A percentile compares a stretch with the other conserved stretches of the same genome.
These are phyloP conservation scores for Acanthococcus lagerstroemiae DNA, from an alignment of 2,888 invertebrate species.

Conservation along the genomic window DNA sequence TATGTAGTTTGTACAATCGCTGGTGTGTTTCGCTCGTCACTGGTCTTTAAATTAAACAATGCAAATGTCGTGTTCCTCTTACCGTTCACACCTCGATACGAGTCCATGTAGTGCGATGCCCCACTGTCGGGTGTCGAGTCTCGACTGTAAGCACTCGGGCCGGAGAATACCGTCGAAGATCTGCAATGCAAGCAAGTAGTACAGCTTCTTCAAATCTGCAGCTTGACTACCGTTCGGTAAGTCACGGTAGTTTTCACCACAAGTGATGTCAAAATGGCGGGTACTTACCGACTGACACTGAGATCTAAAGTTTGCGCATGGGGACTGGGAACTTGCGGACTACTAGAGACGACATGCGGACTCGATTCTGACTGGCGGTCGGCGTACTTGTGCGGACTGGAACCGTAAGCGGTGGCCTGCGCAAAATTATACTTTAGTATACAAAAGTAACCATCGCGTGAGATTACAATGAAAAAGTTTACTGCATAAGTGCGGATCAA, in stretches of 20 bases:
- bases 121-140: slow-evolving; percentile 84
- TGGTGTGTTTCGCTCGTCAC: no score
- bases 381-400: slow-evolving; percentile 42
- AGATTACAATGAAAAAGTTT: no score
- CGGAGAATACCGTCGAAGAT: slow-evolving; percentile 40
- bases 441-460: no score
- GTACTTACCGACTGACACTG: slow-evolving; percentile 77
- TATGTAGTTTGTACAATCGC: no score
- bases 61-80: slow-evolving; percentile 40
- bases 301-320: slow-evolving; percentile 84
- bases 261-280: no score
- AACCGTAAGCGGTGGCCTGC: slow-evolving; percentile 27
- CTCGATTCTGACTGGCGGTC: slow-evolving; percentile 78
- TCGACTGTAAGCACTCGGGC: slow-evolving; percentile 54
- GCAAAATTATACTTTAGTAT: no score
- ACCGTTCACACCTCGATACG: slow-evolving; percentile 78
- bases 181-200: no score
- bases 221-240: no score
- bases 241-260: no score
- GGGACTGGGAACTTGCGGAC: slow-evolving; percentile 82
- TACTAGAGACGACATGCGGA: slow-evolving; percentile 68
- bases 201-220: no score
- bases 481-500: not conserved
- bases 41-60: no score
- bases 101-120: slow-evolving; percentile 79